Evolutionary conservation across 2,113 vertebrate species (phyloP).

Genomic region (Cynopterus brachyotis): DNA sequence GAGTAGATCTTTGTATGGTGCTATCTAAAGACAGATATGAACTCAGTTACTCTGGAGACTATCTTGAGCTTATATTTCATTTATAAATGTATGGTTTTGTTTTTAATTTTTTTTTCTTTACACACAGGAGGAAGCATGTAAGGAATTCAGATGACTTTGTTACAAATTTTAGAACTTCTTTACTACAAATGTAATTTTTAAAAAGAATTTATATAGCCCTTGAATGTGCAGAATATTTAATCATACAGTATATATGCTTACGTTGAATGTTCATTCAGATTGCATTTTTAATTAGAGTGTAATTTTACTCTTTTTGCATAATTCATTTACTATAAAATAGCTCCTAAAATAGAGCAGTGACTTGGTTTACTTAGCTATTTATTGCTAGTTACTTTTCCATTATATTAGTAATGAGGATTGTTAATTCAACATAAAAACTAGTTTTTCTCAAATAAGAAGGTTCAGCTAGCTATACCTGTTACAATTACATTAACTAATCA

Average conservation of each 20-base stretch:
- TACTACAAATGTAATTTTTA: slow-evolving; percentile 12
- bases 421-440: slow-evolving; percentile 18
- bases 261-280: slow-evolving; percentile 3
- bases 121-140: neutral
- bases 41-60: neutral
- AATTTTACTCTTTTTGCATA: neutral
- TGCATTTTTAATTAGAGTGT: neutral
- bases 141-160: slow-evolving; percentile 17
- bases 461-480: neutral
- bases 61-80: neutral
- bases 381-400: slow-evolving; percentile 27
- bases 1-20: slow-evolving; percentile 34
- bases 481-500: neutral
- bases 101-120: neutral
- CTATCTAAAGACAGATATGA: neutral
- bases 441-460: slow-evolving; percentile 26
- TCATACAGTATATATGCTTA: neutral
- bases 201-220: neutral
- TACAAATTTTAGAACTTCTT: slow-evolving; percentile 39
- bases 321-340: neutral
- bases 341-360: neutral
- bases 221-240: slow-evolving; percentile 2
- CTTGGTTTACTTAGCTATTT: slow-evolving; percentile 42
- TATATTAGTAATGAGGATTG: slow-evolving; percentile 47
- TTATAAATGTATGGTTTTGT: neutral